A percentile compares a stretch with the other conserved stretches of the same genome.
Conservation (phyloP, 30 jellyfish, hydroid and myxozoan genomes). For the Aurelia aurita complex sp. Pacific region DNA sequence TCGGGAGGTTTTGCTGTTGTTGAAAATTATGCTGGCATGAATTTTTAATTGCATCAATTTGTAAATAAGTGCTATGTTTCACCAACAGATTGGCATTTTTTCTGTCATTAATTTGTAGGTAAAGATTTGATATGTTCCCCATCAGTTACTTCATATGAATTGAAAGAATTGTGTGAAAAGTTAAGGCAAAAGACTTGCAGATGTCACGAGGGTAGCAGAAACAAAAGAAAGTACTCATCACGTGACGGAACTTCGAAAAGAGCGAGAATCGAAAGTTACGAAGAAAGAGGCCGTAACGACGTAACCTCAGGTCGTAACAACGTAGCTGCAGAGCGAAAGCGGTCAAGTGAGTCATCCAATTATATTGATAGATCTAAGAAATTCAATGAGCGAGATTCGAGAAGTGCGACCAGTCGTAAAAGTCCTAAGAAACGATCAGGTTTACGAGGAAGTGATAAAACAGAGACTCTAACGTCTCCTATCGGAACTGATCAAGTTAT, state of each 20-base stretch:
- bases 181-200: conserved; percentile 71
- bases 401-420: background rate
- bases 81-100: too few species aligned
- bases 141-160: conserved; percentile 30
- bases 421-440: conserved; percentile 21
- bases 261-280: conserved; percentile 28
- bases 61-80: too few species aligned
- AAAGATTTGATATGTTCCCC: conserved; percentile 80
- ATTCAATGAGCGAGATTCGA: background rate
- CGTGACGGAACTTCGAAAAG: conserved; percentile 41
- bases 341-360: background rate
- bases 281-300: background rate
- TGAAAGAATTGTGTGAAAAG: conserved; percentile 69
- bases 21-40: too few species aligned
- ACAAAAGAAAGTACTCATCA: conserved; percentile 37
- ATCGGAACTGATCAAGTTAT: background rate
- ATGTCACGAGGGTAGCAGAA: conserved; percentile 23
- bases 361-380: background rate
- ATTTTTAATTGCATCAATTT: too few species aligned
- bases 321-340: background rate
- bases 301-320: background rate
- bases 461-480: background rate
- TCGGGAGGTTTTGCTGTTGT: too few species aligned
- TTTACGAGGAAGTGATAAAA: background rate
- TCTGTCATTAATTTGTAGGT: conserved; percentile 49